Evolutionary conservation across 2,797 vertebrate species (phyloP).

Genomic region (Argyrosomus regius): DNA sequence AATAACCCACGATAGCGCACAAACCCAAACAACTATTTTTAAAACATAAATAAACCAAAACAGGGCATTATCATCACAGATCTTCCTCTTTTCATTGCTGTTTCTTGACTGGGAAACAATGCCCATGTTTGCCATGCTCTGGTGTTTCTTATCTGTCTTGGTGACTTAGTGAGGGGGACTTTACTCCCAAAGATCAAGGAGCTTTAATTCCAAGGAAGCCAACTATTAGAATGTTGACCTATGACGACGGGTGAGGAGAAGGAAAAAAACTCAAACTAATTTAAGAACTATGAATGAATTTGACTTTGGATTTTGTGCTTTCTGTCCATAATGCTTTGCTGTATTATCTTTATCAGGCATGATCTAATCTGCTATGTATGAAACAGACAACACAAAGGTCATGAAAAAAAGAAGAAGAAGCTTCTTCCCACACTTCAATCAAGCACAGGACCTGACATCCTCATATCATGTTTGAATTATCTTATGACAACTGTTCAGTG

Average conservation of each 20-base stretch:
- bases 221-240: conserved; percentile 55
- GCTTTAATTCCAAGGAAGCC: conserved; percentile 40
- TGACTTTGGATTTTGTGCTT: background rate
- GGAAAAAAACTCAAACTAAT: background rate
- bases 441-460: background rate
- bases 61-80: background rate
- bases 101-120: no score
- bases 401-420: background rate
- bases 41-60: background rate
- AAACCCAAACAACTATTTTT: background rate
- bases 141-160: conserved; percentile 25
- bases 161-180: conserved; percentile 49
- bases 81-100: conserved; percentile 1
- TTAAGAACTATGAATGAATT: conserved; percentile 2
- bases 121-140: no score
- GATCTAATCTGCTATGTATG: background rate
- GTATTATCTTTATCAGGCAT: background rate
- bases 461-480: background rate
- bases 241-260: background rate
- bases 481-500: background rate
- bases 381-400: background rate
- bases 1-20: background rate
- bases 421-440: background rate
- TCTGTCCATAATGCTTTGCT: background rate
- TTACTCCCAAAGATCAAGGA: conserved; percentile 36